Evolutionary conservation across 2,113 vertebrate species (phyloP).

Genomic region (Alethe diademata): DNA sequence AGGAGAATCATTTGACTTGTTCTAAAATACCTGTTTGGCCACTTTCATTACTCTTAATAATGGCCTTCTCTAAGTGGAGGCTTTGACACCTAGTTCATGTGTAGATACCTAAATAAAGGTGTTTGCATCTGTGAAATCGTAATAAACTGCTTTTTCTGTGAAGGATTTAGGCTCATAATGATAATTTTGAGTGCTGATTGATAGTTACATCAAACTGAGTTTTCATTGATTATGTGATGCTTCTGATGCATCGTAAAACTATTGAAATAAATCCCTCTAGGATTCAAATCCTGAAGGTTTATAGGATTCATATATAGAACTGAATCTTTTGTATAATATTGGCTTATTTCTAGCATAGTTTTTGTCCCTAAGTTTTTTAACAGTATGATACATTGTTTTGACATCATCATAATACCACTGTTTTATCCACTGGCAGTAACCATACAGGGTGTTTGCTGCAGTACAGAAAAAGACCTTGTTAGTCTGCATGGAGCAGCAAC

Average conservation of each 20-base stretch:
- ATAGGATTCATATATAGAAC: not conserved
- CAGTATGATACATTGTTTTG: not conserved
- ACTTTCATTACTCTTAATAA: not conserved
- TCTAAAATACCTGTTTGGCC: not conserved
- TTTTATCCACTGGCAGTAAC: not conserved
- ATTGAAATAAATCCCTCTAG: not conserved
- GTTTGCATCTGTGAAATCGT: not conserved
- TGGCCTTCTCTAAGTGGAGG: not conserved
- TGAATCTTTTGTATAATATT: not conserved
- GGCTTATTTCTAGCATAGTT: not conserved
- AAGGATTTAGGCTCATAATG: not conserved
- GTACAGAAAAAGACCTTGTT: not conserved
- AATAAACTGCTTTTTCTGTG: not conserved
- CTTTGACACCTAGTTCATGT: not conserved
- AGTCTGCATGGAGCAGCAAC: not conserved
- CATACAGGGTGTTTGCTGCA: not conserved
- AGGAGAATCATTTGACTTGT: not conserved
- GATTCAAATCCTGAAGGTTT: not conserved
- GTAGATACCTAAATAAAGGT: not conserved
- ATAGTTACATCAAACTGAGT: not conserved
- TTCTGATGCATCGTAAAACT: not conserved
- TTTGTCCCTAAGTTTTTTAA: not conserved
- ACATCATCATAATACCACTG: not conserved
- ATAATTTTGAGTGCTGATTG: not conserved
- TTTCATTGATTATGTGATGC: not conserved